Percentiles rank a stretch among this genome's conserved stretches.
Conservation (phyloP, 2,888 invertebrate genomes). For the Lepidonotus clava region DNA sequence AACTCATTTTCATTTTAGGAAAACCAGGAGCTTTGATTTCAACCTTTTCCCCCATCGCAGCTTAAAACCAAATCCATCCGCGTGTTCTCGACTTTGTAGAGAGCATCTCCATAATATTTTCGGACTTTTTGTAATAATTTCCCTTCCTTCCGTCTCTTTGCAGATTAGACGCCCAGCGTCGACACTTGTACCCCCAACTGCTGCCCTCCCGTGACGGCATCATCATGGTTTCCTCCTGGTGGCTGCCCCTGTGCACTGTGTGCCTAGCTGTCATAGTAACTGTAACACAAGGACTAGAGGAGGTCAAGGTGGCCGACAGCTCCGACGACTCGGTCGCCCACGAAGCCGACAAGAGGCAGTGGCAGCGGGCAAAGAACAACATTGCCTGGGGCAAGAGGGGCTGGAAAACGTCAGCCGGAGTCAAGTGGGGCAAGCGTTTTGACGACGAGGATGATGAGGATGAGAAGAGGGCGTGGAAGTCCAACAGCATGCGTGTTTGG, state of each 20-base stretch:
- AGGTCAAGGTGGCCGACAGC: neutral
- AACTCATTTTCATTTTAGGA: too few species aligned
- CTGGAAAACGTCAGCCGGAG: neutral
- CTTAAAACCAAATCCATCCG: too few species aligned
- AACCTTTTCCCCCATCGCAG: too few species aligned
- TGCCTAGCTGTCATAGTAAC: neutral
- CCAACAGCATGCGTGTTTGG: slow-evolving; percentile 58
- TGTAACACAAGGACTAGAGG: slow-evolving; percentile 23
- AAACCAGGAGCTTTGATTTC: too few species aligned
- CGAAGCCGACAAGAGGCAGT: slow-evolving; percentile 41
- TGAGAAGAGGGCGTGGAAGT: slow-evolving; percentile 58
- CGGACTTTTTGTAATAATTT: too few species aligned
- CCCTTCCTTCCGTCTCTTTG: neutral
- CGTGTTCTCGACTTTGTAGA: too few species aligned
- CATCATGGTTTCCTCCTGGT: slow-evolving; percentile 3
- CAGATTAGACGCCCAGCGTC: neutral
- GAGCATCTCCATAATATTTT: too few species aligned
- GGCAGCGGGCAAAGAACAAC: slow-evolving; percentile 50
- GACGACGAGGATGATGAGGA: slow-evolving; percentile 50
- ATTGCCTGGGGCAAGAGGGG: slow-evolving; percentile 56
- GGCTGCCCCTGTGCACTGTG: slow-evolving; percentile 20
- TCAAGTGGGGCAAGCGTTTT: slow-evolving; percentile 59
- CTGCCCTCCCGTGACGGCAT: neutral
- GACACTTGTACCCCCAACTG: neutral
- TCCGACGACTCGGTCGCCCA: neutral